Evolutionary conservation across 2,797 vertebrate species (phyloP).

Genomic region (Meriones psammophilus): DNA sequence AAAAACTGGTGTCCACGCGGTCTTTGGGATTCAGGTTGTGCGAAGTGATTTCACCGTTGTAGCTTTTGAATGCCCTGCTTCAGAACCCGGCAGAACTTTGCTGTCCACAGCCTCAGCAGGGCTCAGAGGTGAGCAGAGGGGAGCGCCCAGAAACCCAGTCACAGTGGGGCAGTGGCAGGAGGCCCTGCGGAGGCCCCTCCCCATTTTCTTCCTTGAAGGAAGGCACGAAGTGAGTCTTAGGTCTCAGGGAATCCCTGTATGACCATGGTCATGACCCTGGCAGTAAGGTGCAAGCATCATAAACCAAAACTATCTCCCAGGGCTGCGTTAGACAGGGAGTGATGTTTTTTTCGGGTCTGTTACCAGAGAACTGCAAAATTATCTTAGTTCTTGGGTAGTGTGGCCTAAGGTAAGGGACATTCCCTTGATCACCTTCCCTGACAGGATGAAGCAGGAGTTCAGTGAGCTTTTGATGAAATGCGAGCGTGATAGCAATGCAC

Average conservation of each 20-base stretch:
- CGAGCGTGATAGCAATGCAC: neutral
- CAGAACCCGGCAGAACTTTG: neutral
- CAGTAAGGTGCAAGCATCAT: neutral
- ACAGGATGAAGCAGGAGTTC: neutral
- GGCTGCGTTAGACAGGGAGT: neutral
- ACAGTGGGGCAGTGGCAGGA: neutral
- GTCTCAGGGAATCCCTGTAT: neutral
- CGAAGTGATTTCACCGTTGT: neutral
- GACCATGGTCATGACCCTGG: neutral
- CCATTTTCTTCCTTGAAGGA: neutral
- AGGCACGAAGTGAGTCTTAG: neutral
- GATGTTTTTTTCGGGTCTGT: neutral
- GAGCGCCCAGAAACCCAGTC: neutral
- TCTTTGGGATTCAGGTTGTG: neutral
- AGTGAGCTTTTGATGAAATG: neutral
- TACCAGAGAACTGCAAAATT: neutral
- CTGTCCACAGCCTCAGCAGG: neutral
- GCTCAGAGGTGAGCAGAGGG: neutral
- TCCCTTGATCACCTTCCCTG: neutral
- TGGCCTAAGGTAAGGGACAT: neutral
- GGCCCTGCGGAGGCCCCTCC: neutral
- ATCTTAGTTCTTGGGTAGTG: neutral
- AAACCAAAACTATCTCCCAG: neutral
- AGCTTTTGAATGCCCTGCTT: neutral
- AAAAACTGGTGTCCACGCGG: neutral